A percentile compares a stretch with the other conserved stretches of the same genome.
Conservation (phyloP, 2,888 invertebrate species). For the Amiota mariae region DNA sequence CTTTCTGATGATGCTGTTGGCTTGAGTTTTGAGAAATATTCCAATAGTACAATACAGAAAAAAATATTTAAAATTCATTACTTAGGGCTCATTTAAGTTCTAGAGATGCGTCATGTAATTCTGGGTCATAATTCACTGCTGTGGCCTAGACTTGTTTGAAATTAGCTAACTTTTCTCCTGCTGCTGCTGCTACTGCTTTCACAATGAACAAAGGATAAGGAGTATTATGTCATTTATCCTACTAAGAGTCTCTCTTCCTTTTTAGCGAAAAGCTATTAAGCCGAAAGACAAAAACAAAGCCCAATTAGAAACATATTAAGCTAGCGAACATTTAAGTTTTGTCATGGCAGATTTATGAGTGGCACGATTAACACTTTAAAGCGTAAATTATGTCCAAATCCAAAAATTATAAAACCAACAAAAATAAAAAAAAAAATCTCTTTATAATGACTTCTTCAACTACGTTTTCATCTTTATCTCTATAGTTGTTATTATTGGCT, state of each 20-base stretch:
- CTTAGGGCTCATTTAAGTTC: too few species aligned
- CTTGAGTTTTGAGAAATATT: too few species aligned
- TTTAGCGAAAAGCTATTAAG: not conserved
- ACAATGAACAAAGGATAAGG: constrained; percentile 15
- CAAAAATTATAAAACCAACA: not conserved
- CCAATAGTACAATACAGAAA: too few species aligned
- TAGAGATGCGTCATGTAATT: too few species aligned
- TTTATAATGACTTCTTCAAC: constrained; percentile 11
- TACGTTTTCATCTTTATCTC: not conserved
- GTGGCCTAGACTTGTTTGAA: too few species aligned
- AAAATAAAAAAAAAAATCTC: not conserved
- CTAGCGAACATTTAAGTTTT: not conserved
- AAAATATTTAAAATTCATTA: too few species aligned
- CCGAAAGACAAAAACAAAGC: not conserved
- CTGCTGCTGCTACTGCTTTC: too few species aligned
- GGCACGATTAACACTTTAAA: constrained; percentile 20
- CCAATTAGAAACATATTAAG: constrained; percentile 16
- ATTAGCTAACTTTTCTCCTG: too few species aligned
- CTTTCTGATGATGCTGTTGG: too few species aligned
- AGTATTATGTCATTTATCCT: not conserved
- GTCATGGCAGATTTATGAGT: constrained; percentile 15
- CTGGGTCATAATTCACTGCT: too few species aligned
- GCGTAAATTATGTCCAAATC: constrained; percentile 23
- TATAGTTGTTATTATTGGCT: not conserved
- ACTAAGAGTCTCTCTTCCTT: not conserved